These are phyloP conservation scores for Petromus typicus DNA, from an alignment of 2,113 vertebrate species.

Conservation along the genomic window DNA sequence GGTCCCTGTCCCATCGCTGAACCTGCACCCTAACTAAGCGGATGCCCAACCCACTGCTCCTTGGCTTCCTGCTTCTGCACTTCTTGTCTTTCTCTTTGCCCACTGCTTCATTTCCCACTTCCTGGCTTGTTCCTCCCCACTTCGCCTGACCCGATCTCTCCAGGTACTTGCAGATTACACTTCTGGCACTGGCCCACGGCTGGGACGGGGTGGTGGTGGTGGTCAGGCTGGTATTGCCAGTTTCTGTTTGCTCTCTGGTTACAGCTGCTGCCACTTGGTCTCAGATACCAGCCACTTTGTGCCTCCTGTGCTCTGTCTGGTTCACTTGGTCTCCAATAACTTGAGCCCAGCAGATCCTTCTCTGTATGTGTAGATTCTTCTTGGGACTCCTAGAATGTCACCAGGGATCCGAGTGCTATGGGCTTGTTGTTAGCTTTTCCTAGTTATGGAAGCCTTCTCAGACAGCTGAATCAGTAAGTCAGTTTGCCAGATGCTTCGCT, in stretches of 20 bases:
- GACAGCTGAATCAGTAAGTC: conserved; percentile 56
- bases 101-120: not conserved
- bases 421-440: not conserved
- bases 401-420: not conserved
- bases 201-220: not conserved
- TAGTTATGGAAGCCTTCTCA: conserved; percentile 20
- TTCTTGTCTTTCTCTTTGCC: not conserved
- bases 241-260: not conserved
- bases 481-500: conserved; percentile 46
- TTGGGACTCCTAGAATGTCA: not conserved
- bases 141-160: not conserved
- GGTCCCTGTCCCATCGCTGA: not conserved
- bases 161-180: not conserved
- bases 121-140: not conserved
- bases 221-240: conserved; percentile 1
- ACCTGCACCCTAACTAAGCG: not conserved
- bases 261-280: not conserved
- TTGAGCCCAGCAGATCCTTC: not conserved
- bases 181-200: not conserved
- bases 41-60: not conserved
- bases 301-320: not conserved
- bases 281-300: not conserved
- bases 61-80: not conserved
- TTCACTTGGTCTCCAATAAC: not conserved
- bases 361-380: not conserved